Conservation (phyloP, 2,888 invertebrate genomes). For the Tetragonisca angustula region DNA sequence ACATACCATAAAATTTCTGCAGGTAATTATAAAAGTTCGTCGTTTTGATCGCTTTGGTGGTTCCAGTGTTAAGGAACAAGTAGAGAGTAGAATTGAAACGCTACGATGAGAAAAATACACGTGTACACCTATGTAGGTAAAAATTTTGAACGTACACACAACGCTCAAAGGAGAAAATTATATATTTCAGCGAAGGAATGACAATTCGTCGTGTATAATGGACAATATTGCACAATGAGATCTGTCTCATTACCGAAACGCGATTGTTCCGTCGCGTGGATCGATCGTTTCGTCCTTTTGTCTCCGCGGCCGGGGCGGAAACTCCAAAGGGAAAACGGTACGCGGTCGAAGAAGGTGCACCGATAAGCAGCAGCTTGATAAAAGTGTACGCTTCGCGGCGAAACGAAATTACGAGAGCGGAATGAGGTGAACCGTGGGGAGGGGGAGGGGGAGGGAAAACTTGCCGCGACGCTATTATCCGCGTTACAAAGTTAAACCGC, state of each 20-base stretch:
- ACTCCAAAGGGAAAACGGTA: background rate
- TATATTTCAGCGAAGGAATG: background rate
- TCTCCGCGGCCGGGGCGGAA: background rate
- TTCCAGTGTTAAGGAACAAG: no score
- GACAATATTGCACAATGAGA: no score
- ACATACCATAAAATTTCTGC: no score
- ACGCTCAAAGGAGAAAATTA: no score
- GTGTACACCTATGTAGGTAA: no score
- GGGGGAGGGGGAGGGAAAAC: background rate
- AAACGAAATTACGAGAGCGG: constrained; percentile 21
- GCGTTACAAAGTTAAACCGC: constrained; percentile 37
- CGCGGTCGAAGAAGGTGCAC: background rate
- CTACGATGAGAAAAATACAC: no score
- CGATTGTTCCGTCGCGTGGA: background rate
- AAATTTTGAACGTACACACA: no score
- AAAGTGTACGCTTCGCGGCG: constrained; percentile 18
- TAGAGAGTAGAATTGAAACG: no score
- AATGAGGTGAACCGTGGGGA: background rate
- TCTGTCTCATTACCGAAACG: background rate
- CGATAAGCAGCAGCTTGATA: constrained; percentile 13
- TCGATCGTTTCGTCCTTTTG: background rate
- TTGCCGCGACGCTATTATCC: constrained; percentile 38
- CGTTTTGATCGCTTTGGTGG: no score
- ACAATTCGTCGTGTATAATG: background rate
- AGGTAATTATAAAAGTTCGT: no score